Percentiles rank a stretch among this genome's conserved stretches.
Conservation (phyloP, 2,113 vertebrate species). For the Brienomyrus longianalis region DNA sequence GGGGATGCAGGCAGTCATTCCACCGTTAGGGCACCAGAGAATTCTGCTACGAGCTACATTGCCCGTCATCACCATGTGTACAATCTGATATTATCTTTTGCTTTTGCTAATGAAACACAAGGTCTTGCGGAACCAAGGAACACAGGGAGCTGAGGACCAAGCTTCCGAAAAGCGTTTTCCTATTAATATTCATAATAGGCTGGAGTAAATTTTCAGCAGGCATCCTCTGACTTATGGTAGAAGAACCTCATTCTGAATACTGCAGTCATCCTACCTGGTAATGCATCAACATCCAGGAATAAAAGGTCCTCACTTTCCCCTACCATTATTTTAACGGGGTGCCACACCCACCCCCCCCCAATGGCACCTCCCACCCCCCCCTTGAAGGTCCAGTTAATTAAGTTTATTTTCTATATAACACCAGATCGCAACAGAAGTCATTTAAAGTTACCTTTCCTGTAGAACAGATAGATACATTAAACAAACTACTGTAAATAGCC, state of each 20-base stretch:
- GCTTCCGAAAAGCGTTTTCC: background rate
- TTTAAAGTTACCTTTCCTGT: too few species aligned
- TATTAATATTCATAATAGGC: background rate
- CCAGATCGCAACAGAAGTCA: too few species aligned
- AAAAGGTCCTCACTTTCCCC: background rate
- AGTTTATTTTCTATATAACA: too few species aligned
- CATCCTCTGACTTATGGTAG: background rate
- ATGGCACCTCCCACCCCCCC: too few species aligned
- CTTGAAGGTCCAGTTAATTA: too few species aligned
- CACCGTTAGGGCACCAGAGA: background rate
- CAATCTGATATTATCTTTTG: background rate
- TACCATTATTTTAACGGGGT: too few species aligned
- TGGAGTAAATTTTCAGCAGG: background rate
- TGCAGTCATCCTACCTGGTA: background rate
- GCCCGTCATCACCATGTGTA: background rate
- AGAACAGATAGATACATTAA: too few species aligned
- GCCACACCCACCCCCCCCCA: too few species aligned
- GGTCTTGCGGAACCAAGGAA: background rate
- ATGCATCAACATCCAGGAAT: background rate
- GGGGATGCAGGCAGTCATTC: conserved; percentile 18
- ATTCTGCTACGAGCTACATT: background rate
- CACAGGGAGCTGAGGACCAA: background rate
- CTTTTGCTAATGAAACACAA: background rate
- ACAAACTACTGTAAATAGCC: too few species aligned
- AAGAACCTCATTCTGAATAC: background rate